Percentiles rank a stretch among this genome's conserved stretches.
These are phyloP conservation scores for Belonocnema kinseyi DNA, from an alignment of 1,140 invertebrate species.

Conservation along the genomic window DNA sequence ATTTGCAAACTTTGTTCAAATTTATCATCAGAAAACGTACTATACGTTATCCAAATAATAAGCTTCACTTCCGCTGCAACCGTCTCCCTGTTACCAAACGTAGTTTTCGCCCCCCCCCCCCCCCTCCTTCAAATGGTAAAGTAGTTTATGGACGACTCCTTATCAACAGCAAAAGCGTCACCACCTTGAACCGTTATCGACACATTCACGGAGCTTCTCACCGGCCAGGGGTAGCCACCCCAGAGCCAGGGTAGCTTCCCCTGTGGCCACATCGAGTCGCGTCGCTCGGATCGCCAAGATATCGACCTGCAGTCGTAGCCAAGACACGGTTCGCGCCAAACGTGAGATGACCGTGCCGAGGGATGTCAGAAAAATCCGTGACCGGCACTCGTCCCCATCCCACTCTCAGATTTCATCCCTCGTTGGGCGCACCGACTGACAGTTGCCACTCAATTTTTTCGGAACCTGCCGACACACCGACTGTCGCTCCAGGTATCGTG, in stretches of 20 bases:
- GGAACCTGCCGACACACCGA: neutral
- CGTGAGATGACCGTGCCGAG: slow-evolving; percentile 56
- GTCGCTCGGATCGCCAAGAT: slow-evolving; percentile 66
- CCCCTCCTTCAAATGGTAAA: too few relatives aligned
- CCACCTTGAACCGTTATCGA: slow-evolving; percentile 3
- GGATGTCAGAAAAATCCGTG: slow-evolving; percentile 40
- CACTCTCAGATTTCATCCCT: neutral
- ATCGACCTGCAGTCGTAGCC: slow-evolving; percentile 67
- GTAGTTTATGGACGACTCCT: too few relatives aligned
- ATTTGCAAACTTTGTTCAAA: too few relatives aligned
- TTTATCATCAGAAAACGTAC: too few relatives aligned
- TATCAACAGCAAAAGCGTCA: slow-evolving; percentile 10
- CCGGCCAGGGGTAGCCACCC: neutral
- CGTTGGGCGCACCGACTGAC: neutral
- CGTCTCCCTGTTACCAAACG: too few relatives aligned
- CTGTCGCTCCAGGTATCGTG: neutral
- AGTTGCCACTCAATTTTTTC: neutral
- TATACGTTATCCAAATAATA: too few relatives aligned
- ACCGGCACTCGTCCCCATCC: neutral
- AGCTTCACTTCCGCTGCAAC: too few relatives aligned
- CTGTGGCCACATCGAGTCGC: slow-evolving; percentile 61
- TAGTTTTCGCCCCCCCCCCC: too few relatives aligned
- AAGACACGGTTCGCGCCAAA: slow-evolving; percentile 61
- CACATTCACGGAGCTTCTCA: neutral
- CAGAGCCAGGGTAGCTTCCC: slow-evolving; percentile 35